A percentile compares a stretch with the other conserved stretches of the same genome.
phyloP scores from a whole-genome alignment of 2,113 vertebrate genomes.

The Semicossyphus pulcher region DNA sequence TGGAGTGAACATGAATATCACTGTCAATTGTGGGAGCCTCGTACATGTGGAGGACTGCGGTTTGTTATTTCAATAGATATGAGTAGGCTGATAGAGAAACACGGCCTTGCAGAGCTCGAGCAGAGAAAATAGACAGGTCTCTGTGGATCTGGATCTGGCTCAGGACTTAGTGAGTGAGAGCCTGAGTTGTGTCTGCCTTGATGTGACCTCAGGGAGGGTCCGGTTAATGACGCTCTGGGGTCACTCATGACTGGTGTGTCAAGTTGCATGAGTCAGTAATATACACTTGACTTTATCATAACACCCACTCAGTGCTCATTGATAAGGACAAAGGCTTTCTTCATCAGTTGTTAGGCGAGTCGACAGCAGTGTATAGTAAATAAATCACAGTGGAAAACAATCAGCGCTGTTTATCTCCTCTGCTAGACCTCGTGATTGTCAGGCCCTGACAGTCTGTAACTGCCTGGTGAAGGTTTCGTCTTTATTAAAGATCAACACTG shows the following conservation, averaged over 20 bases:
- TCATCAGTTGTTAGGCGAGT: constrained; percentile 19
- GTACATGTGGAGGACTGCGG: constrained; percentile 62
- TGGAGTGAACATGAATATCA: constrained; percentile 77
- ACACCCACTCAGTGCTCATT: constrained; percentile 57
- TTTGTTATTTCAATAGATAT: constrained; percentile 80
- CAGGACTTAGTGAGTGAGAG: constrained; percentile 62
- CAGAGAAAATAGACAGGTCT: constrained; percentile 79
- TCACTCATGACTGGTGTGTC: constrained; percentile 70
- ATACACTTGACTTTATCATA: constrained; percentile 65
- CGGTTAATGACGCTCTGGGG: constrained; percentile 65
- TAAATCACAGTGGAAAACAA: constrained; percentile 33
- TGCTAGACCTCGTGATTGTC: constrained; percentile 30
- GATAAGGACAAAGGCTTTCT: constrained; percentile 58
- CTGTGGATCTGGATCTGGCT: constrained; percentile 71
- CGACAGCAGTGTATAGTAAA: not conserved
- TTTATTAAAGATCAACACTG: constrained; percentile 81
- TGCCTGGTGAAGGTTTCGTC: constrained; percentile 71
- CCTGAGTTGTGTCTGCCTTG: constrained; percentile 69
- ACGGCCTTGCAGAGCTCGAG: constrained; percentile 58
- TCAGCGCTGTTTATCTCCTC: constrained; percentile 37
- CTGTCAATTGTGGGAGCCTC: constrained; percentile 71
- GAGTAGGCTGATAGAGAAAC: constrained; percentile 75
- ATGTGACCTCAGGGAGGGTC: constrained; percentile 70
- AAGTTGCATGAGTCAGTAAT: constrained; percentile 70
- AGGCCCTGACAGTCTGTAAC: constrained; percentile 42